Evolutionary conservation across 2,113 vertebrate species (phyloP).

Genomic region (Pontoporia blainvillei): DNA sequence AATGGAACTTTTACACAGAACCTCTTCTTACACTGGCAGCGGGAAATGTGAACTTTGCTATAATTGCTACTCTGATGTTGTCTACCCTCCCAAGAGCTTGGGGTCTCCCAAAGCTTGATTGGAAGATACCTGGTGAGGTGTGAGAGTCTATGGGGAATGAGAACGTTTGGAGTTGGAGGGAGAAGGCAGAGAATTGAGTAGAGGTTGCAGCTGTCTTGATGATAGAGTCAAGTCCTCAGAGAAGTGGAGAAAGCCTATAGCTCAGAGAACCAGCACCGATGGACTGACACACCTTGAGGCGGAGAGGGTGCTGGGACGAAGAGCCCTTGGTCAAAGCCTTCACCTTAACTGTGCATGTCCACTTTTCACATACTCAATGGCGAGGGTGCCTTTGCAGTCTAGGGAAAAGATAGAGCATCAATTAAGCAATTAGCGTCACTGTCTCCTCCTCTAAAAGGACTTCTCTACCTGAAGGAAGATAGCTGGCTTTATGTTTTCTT

Average conservation of each 20-base stretch:
- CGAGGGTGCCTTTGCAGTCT: neutral
- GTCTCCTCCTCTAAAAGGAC: neutral
- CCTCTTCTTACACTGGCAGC: neutral
- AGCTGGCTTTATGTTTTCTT: neutral
- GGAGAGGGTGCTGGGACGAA: neutral
- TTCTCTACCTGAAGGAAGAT: neutral
- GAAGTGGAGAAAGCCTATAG: neutral
- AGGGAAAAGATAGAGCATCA: neutral
- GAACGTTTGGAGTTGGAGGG: neutral
- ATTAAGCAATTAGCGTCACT: neutral
- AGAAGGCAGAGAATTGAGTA: neutral
- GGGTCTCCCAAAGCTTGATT: neutral
- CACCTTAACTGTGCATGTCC: fast-evolving
- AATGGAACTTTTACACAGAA: neutral
- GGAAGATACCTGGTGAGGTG: neutral
- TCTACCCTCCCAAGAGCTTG: neutral
- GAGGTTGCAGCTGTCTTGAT: neutral
- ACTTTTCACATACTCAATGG: neutral
- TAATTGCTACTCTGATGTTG: neutral
- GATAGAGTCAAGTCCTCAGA: neutral
- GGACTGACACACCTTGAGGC: neutral
- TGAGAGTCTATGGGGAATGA: neutral
- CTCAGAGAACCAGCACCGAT: neutral
- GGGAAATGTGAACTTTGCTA: neutral
- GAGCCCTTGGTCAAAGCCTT: neutral